A percentile compares a stretch with the other conserved stretches of the same genome.
Conservation (phyloP, 2,888 invertebrate genomes). For the Eudemis profundana region DNA sequence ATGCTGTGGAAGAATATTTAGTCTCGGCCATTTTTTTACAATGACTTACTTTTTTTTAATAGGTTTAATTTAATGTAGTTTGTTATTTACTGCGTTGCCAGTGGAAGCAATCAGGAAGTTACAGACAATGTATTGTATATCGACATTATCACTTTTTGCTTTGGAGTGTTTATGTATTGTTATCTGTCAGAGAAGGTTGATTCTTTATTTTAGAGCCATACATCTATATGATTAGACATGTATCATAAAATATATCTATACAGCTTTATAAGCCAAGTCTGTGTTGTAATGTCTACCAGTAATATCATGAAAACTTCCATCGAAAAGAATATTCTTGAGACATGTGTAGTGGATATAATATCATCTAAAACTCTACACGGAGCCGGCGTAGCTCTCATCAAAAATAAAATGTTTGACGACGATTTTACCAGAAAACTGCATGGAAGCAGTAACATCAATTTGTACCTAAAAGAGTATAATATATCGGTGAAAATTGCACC, state of each 20-base stretch:
- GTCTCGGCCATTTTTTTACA: too few relatives aligned
- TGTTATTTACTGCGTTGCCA: too few relatives aligned
- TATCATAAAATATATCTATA: neutral
- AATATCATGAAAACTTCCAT: neutral
- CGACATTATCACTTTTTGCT: neutral
- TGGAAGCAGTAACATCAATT: neutral
- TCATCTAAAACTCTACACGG: neutral
- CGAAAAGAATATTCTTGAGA: neutral
- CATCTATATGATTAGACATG: neutral
- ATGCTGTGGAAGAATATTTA: too few relatives aligned
- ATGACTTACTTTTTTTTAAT: too few relatives aligned
- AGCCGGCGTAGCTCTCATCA: neutral
- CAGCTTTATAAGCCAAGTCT: neutral
- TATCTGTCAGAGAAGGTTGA: neutral
- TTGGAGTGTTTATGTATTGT: neutral
- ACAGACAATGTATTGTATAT: neutral
- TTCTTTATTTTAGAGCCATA: neutral
- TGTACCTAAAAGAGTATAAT: neutral
- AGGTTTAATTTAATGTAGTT: too few relatives aligned
- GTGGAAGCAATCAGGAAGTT: neutral
- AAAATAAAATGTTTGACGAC: neutral
- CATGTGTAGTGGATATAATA: neutral
- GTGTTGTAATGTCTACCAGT: neutral
- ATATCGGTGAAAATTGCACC: neutral
- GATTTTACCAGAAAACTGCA: neutral